These are phyloP conservation scores for Platyscapa corneri DNA, from an alignment of 1,140 invertebrate genomes.

Conservation along the genomic window DNA sequence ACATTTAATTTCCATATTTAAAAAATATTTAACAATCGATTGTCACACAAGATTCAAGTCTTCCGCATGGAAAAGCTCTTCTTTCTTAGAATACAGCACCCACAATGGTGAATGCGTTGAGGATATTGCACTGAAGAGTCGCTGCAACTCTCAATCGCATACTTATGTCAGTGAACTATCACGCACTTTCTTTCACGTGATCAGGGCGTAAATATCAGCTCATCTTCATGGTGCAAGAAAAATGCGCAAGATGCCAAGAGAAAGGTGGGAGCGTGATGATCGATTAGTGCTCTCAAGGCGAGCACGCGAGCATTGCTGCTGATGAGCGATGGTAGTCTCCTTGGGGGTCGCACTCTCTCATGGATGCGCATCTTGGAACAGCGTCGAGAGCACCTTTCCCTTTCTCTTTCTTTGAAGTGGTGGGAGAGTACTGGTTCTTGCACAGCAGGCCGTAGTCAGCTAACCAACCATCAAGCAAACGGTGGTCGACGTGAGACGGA, in stretches of 20 bases:
- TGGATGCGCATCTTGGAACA: background rate
- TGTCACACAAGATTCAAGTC: no score
- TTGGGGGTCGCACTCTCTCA: slow-evolving; percentile 17
- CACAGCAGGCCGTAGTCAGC: background rate
- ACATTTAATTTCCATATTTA: no score
- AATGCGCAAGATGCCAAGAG: background rate
- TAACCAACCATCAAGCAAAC: background rate
- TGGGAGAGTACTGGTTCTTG: background rate
- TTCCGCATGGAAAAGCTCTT: no score
- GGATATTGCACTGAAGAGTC: no score
- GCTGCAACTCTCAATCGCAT: background rate
- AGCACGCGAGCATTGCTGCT: background rate
- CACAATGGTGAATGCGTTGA: no score
- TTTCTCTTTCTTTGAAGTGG: slow-evolving; percentile 33
- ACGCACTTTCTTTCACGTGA: background rate
- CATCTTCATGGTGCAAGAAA: background rate
- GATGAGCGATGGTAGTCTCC: background rate
- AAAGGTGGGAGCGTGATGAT: background rate
- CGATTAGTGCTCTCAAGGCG: background rate
- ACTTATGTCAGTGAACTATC: no score
- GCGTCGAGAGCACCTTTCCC: slow-evolving; percentile 2
- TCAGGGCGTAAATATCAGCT: background rate
- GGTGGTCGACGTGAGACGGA: background rate
- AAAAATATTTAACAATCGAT: no score
- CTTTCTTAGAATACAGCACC: no score